Percentiles rank a stretch among this genome's conserved stretches.
phyloP scores from a whole-genome alignment of 2,888 invertebrate genomes.

The Bursaphelenchus okinawaensis region DNA sequence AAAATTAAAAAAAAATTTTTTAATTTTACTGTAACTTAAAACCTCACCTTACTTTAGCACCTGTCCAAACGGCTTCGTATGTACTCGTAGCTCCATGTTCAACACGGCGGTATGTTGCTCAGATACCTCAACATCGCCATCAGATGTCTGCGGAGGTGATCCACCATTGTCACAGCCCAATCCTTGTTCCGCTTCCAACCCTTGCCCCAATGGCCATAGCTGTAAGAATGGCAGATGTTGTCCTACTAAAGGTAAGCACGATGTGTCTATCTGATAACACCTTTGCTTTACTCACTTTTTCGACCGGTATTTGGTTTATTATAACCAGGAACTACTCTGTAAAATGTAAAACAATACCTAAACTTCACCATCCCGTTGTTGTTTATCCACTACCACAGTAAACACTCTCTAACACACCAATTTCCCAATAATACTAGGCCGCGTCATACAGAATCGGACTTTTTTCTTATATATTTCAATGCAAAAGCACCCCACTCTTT shows the following conservation, averaged over 20 bases:
- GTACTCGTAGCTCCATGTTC: slow-evolving; percentile 46
- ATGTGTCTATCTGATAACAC: not conserved
- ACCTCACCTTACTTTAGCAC: slow-evolving; percentile 26
- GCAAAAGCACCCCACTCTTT: too few species aligned
- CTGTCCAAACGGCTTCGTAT: slow-evolving; percentile 51
- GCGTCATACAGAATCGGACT: too few species aligned
- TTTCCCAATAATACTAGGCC: too few species aligned
- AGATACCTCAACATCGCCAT: slow-evolving; percentile 27
- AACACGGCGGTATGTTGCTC: slow-evolving; percentile 54
- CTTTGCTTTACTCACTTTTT: too few species aligned
- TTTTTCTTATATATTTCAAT: too few species aligned
- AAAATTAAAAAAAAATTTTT: not conserved
- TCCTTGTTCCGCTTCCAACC: slow-evolving; percentile 41
- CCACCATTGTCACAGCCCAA: slow-evolving; percentile 41
- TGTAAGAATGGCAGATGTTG: slow-evolving; percentile 54
- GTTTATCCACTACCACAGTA: too few species aligned
- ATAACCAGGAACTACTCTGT: too few species aligned
- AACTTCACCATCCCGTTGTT: too few species aligned
- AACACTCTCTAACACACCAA: too few species aligned
- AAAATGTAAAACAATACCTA: too few species aligned
- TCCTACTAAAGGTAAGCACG: slow-evolving; percentile 37
- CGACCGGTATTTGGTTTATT: not conserved
- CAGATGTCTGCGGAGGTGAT: slow-evolving; percentile 52
- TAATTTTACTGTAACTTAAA: not conserved
- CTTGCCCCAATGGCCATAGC: slow-evolving; percentile 50